phyloP scores from a whole-genome alignment of 2,113 vertebrate genomes.

The Prionailurus viverrinus region DNA sequence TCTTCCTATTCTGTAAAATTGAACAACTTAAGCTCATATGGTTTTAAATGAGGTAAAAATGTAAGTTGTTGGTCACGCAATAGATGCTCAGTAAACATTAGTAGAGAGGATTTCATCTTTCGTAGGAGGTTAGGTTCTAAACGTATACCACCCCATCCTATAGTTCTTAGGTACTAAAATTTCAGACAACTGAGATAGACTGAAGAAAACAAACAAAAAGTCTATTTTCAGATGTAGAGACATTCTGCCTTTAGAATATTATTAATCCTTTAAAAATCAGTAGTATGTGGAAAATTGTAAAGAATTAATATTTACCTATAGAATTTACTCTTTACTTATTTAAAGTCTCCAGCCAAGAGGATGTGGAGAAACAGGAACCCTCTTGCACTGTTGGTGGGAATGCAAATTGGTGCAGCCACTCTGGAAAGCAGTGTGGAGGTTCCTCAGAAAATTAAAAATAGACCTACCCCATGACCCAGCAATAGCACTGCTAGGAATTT shows the following conservation, averaged over 20 bases:
- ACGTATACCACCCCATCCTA: background rate
- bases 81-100: background rate
- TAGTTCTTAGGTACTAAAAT: background rate
- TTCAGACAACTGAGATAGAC: background rate
- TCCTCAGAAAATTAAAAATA: too few species aligned
- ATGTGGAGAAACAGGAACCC: too few species aligned
- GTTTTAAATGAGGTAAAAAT: background rate
- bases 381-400: too few species aligned
- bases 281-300: background rate
- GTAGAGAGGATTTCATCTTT: background rate
- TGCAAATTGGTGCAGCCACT: too few species aligned
- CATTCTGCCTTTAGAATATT: background rate
- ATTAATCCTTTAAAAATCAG: background rate
- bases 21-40: background rate
- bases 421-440: too few species aligned
- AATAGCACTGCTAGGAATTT: too few species aligned
- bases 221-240: background rate
- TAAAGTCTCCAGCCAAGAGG: background rate
- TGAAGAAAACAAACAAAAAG: conserved; percentile 9
- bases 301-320: background rate
- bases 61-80: background rate
- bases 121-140: background rate
- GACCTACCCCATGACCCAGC: too few species aligned
- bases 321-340: background rate
- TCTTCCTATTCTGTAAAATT: background rate